These are phyloP conservation scores for Goniozus legneri DNA, from an alignment of 1,140 invertebrate genomes.

Conservation along the genomic window DNA sequence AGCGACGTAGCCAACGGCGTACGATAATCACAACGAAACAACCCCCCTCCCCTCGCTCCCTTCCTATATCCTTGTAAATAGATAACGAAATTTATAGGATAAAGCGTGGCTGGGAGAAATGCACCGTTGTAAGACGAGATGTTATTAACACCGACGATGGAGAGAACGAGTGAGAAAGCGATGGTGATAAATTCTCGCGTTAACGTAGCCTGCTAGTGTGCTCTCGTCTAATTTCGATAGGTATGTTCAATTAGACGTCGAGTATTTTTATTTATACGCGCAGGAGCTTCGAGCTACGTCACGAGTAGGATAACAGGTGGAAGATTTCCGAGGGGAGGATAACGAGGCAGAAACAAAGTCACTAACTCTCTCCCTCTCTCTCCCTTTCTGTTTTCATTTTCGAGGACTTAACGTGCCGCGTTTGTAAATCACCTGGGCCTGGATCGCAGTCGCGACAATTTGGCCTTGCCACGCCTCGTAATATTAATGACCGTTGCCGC, in stretches of 20 bases:
- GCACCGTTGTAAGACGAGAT: neutral
- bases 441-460: constrained; percentile 22
- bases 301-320: neutral
- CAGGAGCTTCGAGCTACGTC: no score
- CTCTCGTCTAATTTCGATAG: no score
- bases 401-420: no score
- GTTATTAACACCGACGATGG: neutral
- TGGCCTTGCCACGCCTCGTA: constrained; percentile 2
- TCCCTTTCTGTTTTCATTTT: neutral
- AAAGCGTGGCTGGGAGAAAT: neutral
- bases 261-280: no score
- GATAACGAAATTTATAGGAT: constrained; percentile 20
- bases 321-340: neutral
- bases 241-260: no score
- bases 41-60: neutral
- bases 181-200: no score
- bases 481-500: constrained; percentile 22
- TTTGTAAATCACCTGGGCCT: neutral
- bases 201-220: no score
- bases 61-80: neutral
- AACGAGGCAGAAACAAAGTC: neutral
- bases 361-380: neutral
- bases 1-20: constrained; percentile 12
- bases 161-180: no score
- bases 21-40: neutral